A percentile compares a stretch with the other conserved stretches of the same genome.
Conservation (phyloP, 2,888 invertebrate genomes). For the Synanthedon andrenaeformis region DNA sequence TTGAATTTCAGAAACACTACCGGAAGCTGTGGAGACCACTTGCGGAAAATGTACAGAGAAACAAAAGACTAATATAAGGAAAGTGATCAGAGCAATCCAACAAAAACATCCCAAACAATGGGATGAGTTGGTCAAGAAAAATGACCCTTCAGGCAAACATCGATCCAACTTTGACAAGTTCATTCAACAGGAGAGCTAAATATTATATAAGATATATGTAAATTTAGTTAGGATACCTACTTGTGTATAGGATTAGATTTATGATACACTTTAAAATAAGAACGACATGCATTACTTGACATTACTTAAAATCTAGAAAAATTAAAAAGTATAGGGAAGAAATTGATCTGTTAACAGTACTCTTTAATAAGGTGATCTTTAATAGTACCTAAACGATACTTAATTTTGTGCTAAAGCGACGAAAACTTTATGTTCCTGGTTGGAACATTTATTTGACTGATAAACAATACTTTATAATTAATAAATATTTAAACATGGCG, state of each 20-base stretch:
- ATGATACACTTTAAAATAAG: conserved; percentile 1
- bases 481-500: no score
- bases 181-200: conserved; percentile 17
- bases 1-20: conserved; percentile 72
- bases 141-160: conserved; percentile 76
- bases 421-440: no score
- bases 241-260: not conserved
- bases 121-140: conserved; percentile 76
- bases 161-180: conserved; percentile 72
- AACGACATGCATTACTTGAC: no score
- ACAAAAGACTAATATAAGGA: conserved; percentile 71
- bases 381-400: no score
- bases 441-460: no score
- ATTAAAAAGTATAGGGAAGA: no score
- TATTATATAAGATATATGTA: not conserved
- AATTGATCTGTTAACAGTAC: no score
- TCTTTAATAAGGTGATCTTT: no score
- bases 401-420: no score
- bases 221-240: conserved; percentile 11
- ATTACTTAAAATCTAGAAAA: no score
- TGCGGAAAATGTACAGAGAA: conserved; percentile 78
- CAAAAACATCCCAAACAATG: conserved; percentile 76
- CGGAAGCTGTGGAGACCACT: conserved; percentile 76
- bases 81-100: conserved; percentile 76
- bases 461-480: no score